Percentiles rank a stretch among this genome's conserved stretches.
These are phyloP conservation scores for Caenorhabditis macrosperma DNA, from an alignment of 2,888 invertebrate species.

Conservation along the genomic window DNA sequence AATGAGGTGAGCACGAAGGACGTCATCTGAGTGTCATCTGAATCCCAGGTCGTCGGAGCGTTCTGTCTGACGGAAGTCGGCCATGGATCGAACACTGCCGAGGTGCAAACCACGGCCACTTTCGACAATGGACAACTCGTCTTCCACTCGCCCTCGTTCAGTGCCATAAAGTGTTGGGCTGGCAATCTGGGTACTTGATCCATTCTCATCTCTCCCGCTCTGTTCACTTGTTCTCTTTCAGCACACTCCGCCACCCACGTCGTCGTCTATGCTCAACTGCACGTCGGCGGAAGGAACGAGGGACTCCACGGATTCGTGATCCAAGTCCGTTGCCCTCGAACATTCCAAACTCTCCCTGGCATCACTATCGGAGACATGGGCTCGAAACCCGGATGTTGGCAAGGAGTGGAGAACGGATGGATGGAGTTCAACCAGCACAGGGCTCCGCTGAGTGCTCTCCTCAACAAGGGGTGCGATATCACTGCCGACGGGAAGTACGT, in stretches of 20 bases:
- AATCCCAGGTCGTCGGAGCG: slow-evolving; percentile 86
- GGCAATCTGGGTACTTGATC: slow-evolving; percentile 85
- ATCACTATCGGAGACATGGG: slow-evolving; percentile 93
- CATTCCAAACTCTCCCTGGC: slow-evolving; percentile 83
- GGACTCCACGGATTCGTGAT: slow-evolving; percentile 93
- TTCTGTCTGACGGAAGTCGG: slow-evolving; percentile 92
- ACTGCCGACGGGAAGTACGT: slow-evolving; percentile 90
- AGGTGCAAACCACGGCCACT: slow-evolving; percentile 64
- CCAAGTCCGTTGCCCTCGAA: slow-evolving; percentile 83
- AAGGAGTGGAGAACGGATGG: slow-evolving; percentile 92
- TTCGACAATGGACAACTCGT: slow-evolving; percentile 84
- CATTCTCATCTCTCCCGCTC: background rate
- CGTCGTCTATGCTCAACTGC: slow-evolving; percentile 90
- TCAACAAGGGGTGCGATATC: slow-evolving; percentile 92
- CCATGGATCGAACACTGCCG: slow-evolving; percentile 90
- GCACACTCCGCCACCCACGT: slow-evolving; percentile 87
- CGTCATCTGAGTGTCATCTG: too few species aligned
- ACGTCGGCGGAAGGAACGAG: slow-evolving; percentile 82
- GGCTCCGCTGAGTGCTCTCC: slow-evolving; percentile 89
- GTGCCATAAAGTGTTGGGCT: slow-evolving; percentile 90
- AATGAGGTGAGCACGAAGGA: too few species aligned
- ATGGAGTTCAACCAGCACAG: slow-evolving; percentile 85
- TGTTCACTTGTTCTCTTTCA: slow-evolving; percentile 9
- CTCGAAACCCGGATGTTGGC: slow-evolving; percentile 89
- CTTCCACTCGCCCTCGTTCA: slow-evolving; percentile 87